phyloP scores from a whole-genome alignment of 1,140 invertebrate species.

The Eumeta japonica region DNA sequence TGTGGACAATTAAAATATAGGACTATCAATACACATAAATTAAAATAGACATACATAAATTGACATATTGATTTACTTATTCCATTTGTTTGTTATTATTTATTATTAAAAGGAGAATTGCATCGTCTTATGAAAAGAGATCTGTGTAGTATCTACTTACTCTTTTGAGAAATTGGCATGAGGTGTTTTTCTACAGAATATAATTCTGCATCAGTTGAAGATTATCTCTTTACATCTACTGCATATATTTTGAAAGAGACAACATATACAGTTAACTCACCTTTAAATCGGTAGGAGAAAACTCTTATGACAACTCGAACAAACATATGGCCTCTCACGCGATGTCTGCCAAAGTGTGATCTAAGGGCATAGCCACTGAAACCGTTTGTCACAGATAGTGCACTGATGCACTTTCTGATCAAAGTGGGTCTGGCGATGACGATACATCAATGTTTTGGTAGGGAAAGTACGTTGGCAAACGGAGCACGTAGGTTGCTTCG shows the following conservation, averaged over 20 bases:
- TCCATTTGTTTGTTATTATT: too few species aligned
- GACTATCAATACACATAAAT: too few species aligned
- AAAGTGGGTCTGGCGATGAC: slow-evolving; percentile 61
- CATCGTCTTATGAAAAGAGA: too few species aligned
- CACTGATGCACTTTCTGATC: slow-evolving; percentile 54
- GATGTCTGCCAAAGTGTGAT: slow-evolving; percentile 49
- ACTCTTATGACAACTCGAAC: slow-evolving; percentile 45
- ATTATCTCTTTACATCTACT: too few species aligned
- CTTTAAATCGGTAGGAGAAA: slow-evolving; percentile 55
- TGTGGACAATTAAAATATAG: too few species aligned
- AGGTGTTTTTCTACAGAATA: too few species aligned
- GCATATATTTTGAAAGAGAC: neutral
- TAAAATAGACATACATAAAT: too few species aligned
- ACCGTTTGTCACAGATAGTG: slow-evolving; percentile 49
- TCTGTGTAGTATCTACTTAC: too few species aligned
- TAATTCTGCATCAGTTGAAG: too few species aligned
- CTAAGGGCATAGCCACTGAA: slow-evolving; percentile 51
- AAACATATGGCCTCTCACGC: slow-evolving; percentile 47
- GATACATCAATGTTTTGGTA: slow-evolving; percentile 59
- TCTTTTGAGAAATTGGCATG: too few species aligned
- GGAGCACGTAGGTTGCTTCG: slow-evolving; percentile 58
- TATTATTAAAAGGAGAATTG: too few species aligned
- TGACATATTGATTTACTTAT: too few species aligned
- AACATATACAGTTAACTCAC: slow-evolving; percentile 20
- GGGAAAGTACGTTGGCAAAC: slow-evolving; percentile 60